phyloP scores from a whole-genome alignment of 2,888 invertebrate genomes.

The Onchidella celtica region DNA sequence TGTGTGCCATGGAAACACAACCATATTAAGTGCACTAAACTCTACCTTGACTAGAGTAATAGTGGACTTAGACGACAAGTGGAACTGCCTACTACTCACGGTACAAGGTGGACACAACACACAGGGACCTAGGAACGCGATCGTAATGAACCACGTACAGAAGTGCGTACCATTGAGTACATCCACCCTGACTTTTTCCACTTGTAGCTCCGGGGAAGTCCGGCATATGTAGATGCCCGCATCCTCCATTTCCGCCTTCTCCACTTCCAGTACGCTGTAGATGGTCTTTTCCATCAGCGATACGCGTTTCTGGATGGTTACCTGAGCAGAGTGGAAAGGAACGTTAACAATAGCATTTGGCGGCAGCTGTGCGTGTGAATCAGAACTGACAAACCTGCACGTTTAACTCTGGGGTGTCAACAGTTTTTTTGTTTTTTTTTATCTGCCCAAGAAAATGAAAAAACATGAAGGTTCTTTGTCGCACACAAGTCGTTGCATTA shows the following conservation, averaged over 20 bases:
- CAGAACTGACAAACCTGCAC: too few species aligned
- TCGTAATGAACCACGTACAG: constrained; percentile 45
- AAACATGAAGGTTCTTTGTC: too few species aligned
- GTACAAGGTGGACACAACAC: background rate
- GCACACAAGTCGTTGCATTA: too few species aligned
- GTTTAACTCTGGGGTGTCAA: too few species aligned
- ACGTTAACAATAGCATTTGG: too few species aligned
- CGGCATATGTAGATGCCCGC: constrained; percentile 68
- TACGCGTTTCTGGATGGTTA: constrained; percentile 60
- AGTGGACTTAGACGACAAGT: too few species aligned
- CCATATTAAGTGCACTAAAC: too few species aligned
- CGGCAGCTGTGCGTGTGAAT: too few species aligned
- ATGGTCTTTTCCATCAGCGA: constrained; percentile 62
- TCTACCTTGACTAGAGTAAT: too few species aligned
- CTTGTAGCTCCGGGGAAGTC: constrained; percentile 59
- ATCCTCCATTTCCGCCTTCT: constrained; percentile 61
- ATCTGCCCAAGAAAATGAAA: too few species aligned
- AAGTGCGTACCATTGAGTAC: constrained; percentile 68
- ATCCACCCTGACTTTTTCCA: constrained; percentile 63
- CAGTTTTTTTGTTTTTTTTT: too few species aligned
- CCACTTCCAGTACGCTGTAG: constrained; percentile 62
- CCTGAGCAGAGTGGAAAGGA: constrained; percentile 27
- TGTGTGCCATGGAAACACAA: too few species aligned
- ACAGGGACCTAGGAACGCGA: background rate
- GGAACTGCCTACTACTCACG: background rate